phyloP scores from a whole-genome alignment of 2,888 invertebrate species.

The Crepidodera aurea region DNA sequence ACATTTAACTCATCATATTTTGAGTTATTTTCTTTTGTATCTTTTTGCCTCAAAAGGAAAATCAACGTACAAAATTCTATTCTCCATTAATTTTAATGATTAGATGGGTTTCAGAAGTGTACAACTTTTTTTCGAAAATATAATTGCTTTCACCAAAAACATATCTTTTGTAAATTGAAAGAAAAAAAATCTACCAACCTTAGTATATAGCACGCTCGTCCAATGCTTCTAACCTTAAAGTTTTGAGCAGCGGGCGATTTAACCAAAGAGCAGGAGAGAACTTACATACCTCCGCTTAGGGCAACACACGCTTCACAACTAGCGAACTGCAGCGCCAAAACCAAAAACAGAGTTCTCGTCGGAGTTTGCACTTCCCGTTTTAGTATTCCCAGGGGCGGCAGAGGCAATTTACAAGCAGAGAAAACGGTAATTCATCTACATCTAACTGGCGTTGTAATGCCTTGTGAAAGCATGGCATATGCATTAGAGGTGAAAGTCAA shows the following conservation, averaged over 20 bases:
- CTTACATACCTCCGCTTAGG: conserved; percentile 1
- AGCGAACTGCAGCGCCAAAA: conserved; percentile 11
- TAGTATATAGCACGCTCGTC: not conserved
- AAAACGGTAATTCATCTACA: conserved; percentile 22
- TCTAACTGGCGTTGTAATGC: conserved; percentile 18
- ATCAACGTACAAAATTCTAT: too few relatives aligned
- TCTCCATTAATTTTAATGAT: too few relatives aligned
- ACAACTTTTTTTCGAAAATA: too few relatives aligned
- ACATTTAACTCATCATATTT: too few relatives aligned
- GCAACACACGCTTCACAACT: conserved; percentile 14
- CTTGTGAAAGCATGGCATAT: conserved; percentile 15
- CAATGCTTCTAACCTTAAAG: not conserved
- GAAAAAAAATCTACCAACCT: too few relatives aligned
- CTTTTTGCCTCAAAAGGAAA: too few relatives aligned
- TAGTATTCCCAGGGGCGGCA: conserved; percentile 25
- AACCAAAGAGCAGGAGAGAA: not conserved
- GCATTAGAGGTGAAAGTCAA: conserved; percentile 15
- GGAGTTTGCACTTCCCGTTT: conserved; percentile 22
- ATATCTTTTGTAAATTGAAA: too few relatives aligned
- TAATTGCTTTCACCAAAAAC: too few relatives aligned
- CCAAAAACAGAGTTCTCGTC: conserved; percentile 1
- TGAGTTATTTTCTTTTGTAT: too few relatives aligned
- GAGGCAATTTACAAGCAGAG: conserved; percentile 21
- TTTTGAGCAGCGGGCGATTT: not conserved
- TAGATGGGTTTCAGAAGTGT: too few relatives aligned